These are phyloP conservation scores for Aphis gossypii DNA, from an alignment of 1,140 invertebrate species.

Conservation along the genomic window DNA sequence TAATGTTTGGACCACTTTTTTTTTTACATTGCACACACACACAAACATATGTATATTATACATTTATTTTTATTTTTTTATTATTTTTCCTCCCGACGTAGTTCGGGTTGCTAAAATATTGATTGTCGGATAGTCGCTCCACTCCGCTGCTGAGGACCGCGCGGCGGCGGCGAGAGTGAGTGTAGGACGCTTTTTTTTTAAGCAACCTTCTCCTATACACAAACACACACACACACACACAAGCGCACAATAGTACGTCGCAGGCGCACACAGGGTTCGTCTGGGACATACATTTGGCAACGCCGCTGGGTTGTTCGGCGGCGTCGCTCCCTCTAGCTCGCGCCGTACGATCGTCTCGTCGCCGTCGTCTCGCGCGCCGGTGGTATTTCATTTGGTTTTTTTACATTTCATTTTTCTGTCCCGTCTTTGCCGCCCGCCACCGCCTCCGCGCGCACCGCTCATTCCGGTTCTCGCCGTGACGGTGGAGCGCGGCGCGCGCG, in stretches of 20 bases:
- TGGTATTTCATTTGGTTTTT: conserved; percentile 52
- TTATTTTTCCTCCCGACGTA: conserved; percentile 42
- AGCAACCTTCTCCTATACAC: conserved; percentile 42
- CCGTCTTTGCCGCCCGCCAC: conserved; percentile 48
- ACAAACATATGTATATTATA: not conserved
- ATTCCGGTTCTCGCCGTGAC: conserved; percentile 28
- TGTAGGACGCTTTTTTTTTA: conserved; percentile 57
- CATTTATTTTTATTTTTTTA: not conserved
- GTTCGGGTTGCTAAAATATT: conserved; percentile 57
- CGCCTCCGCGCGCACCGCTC: conserved; percentile 25
- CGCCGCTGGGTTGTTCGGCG: conserved; percentile 53
- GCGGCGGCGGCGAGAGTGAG: conserved; percentile 38
- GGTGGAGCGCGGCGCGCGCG: conserved; percentile 30
- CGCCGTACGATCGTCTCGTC: conserved; percentile 47
- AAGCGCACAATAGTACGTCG: not conserved
- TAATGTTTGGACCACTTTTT: conserved; percentile 28
- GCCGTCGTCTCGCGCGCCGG: conserved; percentile 53
- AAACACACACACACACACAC: not conserved
- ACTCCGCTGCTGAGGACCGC: conserved; percentile 42
- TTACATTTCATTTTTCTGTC: conserved; percentile 29
- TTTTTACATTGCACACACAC: not conserved
- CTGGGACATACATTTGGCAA: conserved; percentile 57
- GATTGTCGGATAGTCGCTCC: conserved; percentile 49
- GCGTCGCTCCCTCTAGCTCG: conserved; percentile 33
- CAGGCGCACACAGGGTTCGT: conserved; percentile 47